These are phyloP conservation scores for Herpailurus yagouaroundi DNA, from an alignment of 2,113 vertebrate genomes.

Conservation along the genomic window DNA sequence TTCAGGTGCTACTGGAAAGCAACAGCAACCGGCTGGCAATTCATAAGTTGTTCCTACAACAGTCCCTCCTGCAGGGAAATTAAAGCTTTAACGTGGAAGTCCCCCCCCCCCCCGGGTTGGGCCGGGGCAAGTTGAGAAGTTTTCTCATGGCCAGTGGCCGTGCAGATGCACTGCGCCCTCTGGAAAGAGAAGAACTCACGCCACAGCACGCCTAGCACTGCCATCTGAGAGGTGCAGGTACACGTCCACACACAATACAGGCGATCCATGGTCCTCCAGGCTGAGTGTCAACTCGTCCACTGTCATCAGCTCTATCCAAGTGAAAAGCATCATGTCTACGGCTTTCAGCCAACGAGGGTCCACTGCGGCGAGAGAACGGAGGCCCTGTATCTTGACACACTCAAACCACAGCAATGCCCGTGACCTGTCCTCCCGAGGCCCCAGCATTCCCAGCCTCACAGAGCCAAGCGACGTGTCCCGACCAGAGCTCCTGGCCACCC, in stretches of 20 bases:
- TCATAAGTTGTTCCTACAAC: background rate
- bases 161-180: background rate
- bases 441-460: background rate
- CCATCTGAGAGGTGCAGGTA: background rate
- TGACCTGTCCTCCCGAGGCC: background rate
- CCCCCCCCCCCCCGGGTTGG: too few relatives aligned
- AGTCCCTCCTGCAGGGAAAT: background rate
- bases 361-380: background rate
- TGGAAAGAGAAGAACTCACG: background rate
- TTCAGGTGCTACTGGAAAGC: background rate
- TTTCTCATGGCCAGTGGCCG: background rate
- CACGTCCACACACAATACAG: background rate
- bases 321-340: background rate
- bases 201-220: background rate
- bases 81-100: background rate
- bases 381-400: background rate
- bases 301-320: background rate
- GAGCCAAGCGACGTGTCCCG: background rate
- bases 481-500: too few relatives aligned
- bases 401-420: rapidly evolving
- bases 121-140: too few relatives aligned
- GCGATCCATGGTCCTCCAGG: rapidly evolving
- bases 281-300: too few relatives aligned
- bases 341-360: background rate
- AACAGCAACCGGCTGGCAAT: background rate